Conservation (phyloP, 2,113 vertebrate genomes). For the Esox niger region DNA sequence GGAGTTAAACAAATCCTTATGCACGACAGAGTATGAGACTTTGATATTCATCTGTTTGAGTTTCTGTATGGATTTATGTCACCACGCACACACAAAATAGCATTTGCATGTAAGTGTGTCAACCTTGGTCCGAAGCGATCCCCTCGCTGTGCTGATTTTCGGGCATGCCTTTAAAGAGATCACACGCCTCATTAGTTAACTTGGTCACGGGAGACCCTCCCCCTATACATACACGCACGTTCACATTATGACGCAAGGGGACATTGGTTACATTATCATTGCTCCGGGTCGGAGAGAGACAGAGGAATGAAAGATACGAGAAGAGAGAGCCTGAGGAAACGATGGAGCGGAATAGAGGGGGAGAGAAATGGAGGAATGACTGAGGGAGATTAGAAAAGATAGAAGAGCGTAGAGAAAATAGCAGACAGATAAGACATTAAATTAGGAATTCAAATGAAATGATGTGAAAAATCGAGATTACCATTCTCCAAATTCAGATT, state of each 20-base stretch:
- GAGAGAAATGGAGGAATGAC: constrained; percentile 4
- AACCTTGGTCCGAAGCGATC: constrained; percentile 18
- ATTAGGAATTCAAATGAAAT: too few relatives aligned
- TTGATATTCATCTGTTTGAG: too few relatives aligned
- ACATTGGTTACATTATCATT: constrained; percentile 24
- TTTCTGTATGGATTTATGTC: too few relatives aligned
- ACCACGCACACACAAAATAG: neutral
- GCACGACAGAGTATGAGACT: too few relatives aligned
- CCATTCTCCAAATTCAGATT: too few relatives aligned
- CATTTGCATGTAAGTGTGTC: constrained; percentile 22
- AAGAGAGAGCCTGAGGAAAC: constrained; percentile 25
- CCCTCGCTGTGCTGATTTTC: constrained; percentile 30
- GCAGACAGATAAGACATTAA: too few relatives aligned
- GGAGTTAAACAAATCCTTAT: too few relatives aligned
- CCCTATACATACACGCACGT: constrained; percentile 4
- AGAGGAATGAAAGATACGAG: neutral
- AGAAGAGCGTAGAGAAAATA: too few relatives aligned
- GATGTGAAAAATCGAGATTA: too few relatives aligned
- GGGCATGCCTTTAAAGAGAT: constrained; percentile 59
- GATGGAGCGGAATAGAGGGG: constrained; percentile 21
- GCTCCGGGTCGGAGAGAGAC: neutral
- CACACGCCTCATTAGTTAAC: constrained; percentile 66
- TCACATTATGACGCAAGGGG: constrained; percentile 3
- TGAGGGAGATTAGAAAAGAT: too few relatives aligned
- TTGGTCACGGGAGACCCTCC: constrained; percentile 55